Conservation (phyloP, 2,888 invertebrate species). For the Agapostemon virescens region DNA sequence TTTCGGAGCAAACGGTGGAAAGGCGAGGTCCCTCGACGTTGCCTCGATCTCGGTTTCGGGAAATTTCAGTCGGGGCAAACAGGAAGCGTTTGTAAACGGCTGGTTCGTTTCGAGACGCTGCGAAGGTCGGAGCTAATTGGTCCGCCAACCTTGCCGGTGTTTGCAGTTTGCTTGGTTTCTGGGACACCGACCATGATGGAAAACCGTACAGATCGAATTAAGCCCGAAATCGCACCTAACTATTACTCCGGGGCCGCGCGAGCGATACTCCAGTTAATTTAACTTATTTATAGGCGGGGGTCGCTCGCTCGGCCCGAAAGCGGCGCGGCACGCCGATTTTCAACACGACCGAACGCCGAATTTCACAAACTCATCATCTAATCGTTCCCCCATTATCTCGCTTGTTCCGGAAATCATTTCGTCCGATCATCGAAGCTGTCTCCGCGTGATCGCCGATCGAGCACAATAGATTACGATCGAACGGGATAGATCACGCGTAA, state of each 20-base stretch:
- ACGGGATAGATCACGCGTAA: background rate
- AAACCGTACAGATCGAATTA: constrained; percentile 56
- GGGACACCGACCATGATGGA: constrained; percentile 49
- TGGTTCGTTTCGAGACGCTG: constrained; percentile 47
- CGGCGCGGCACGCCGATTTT: background rate
- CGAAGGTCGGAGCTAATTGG: constrained; percentile 57
- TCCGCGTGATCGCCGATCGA: background rate
- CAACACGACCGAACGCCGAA: background rate
- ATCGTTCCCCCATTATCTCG: constrained; percentile 1
- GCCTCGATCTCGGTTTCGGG: constrained; percentile 47
- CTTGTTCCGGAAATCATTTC: background rate
- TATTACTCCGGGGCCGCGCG: constrained; percentile 14
- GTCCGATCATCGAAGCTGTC: background rate
- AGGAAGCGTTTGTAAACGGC: constrained; percentile 47
- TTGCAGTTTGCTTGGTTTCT: constrained; percentile 55
- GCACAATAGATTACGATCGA: background rate
- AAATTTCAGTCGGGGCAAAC: constrained; percentile 50
- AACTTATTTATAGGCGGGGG: constrained; percentile 26
- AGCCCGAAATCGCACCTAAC: constrained; percentile 45
- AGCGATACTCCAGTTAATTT: constrained; percentile 46
- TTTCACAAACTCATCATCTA: background rate
- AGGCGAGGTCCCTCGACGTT: constrained; percentile 15
- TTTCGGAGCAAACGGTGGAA: constrained; percentile 28
- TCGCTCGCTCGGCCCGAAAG: background rate
- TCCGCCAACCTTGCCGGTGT: constrained; percentile 52